Conservation (phyloP, 2,888 invertebrate species). For the Macropis europaea region DNA sequence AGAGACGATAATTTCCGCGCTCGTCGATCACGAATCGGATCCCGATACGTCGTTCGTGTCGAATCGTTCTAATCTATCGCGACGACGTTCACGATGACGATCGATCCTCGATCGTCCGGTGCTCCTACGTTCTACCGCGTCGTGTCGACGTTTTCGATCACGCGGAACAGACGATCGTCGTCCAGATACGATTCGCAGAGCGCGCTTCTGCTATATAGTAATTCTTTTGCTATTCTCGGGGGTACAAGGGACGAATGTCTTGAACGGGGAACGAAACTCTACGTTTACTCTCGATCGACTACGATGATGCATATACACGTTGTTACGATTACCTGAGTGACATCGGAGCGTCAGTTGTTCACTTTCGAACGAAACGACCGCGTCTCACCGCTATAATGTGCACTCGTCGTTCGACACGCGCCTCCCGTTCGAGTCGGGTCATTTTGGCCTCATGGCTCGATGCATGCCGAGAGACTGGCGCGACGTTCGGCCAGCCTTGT, state of each 20-base stretch:
- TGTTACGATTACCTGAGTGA: constrained; percentile 60
- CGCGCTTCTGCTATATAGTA: constrained; percentile 15
- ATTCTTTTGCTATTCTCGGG: constrained; percentile 17
- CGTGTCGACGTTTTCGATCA: not conserved
- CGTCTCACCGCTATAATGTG: constrained; percentile 1
- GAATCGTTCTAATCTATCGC: too few relatives aligned
- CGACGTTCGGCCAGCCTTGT: constrained; percentile 34
- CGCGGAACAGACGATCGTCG: not conserved
- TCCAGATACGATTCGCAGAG: constrained; percentile 9
- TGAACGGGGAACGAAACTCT: not conserved
- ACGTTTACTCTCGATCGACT: constrained; percentile 34
- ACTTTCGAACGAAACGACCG: constrained; percentile 30
- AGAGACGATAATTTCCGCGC: constrained; percentile 19
- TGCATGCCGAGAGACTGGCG: constrained; percentile 51
- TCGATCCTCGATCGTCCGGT: too few relatives aligned
- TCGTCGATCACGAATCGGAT: constrained; percentile 12
- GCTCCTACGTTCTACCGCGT: not conserved
- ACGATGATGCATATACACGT: constrained; percentile 41
- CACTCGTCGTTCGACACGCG: constrained; percentile 15
- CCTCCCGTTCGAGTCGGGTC: constrained; percentile 21
- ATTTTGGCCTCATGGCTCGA: constrained; percentile 54
- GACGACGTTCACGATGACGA: too few relatives aligned
- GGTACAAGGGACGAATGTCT: constrained; percentile 9
- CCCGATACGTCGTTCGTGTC: not conserved
- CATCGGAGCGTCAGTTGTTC: constrained; percentile 26